A percentile compares a stretch with the other conserved stretches of the same genome.
Evolutionary conservation across 1,140 invertebrate species (phyloP).

Genomic region (Cecropterus lyciades): DNA sequence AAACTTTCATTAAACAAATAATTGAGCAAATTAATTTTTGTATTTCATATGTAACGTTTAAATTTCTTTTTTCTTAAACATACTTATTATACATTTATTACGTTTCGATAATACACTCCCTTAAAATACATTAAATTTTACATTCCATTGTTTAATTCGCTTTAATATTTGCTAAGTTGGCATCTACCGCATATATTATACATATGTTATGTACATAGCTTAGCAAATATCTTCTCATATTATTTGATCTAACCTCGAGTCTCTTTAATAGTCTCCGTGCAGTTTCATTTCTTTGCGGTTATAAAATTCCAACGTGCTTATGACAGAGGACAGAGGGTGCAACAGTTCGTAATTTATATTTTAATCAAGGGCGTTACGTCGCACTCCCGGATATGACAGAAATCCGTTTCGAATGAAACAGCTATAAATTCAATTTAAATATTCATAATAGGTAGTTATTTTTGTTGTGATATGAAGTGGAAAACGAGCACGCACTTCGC

Average conservation of each 20-base stretch:
- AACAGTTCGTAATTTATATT: slow-evolving; percentile 56
- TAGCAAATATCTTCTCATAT: too few species aligned
- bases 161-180: too few species aligned
- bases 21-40: too few species aligned
- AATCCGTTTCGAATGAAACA: slow-evolving; percentile 45
- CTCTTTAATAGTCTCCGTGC: slow-evolving; percentile 2
- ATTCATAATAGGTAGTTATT: slow-evolving; percentile 31
- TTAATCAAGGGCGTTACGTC: slow-evolving; percentile 49
- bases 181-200: too few species aligned
- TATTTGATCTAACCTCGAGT: slow-evolving; percentile 36
- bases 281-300: slow-evolving; percentile 29
- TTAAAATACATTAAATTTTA: too few species aligned
- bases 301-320: slow-evolving; percentile 26
- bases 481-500: slow-evolving; percentile 25
- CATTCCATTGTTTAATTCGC: too few species aligned
- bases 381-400: slow-evolving; percentile 56
- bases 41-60: too few species aligned
- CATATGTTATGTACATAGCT: too few species aligned
- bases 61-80: too few species aligned
- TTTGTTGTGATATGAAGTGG: slow-evolving; percentile 16
- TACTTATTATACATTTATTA: too few species aligned
- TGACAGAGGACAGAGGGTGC: slow-evolving; percentile 6
- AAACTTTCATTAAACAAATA: too few species aligned
- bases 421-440: slow-evolving; percentile 42
- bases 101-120: too few species aligned